A percentile compares a stretch with the other conserved stretches of the same genome.
Evolutionary conservation across 2,797 vertebrate genomes (phyloP).

Genomic region (Hirundo rustica): DNA sequence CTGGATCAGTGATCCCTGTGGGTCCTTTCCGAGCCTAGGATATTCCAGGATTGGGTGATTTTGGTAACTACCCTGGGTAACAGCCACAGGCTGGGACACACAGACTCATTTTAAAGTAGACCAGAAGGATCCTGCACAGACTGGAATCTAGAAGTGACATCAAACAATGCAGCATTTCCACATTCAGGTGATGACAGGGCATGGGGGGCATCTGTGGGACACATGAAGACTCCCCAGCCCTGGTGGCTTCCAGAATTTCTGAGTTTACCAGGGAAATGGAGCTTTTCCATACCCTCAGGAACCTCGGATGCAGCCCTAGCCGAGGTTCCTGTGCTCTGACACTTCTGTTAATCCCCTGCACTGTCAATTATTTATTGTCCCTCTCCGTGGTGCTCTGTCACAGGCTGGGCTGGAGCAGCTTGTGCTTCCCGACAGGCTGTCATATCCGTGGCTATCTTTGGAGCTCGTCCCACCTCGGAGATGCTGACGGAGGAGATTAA

Average conservation of each 20-base stretch:
- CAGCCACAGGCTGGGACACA: neutral
- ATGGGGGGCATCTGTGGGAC: rapidly evolving
- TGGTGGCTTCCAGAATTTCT: neutral
- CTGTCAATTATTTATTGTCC: conserved; percentile 4
- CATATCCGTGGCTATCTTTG: neutral
- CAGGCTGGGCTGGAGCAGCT: neutral
- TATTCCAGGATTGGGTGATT: neutral
- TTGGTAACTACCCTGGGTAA: neutral
- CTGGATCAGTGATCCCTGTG: rapidly evolving
- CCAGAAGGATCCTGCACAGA: neutral
- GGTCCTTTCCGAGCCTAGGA: rapidly evolving
- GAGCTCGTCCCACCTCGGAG: neutral
- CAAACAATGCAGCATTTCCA: neutral
- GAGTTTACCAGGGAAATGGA: rapidly evolving
- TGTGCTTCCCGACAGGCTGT: conserved; percentile 24
- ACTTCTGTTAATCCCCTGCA: neutral
- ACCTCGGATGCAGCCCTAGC: neutral
- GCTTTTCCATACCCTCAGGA: neutral
- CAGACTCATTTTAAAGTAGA: neutral
- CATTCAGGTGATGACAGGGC: neutral
- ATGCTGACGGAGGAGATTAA: neutral
- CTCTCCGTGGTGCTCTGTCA: neutral
- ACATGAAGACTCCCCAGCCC: neutral
- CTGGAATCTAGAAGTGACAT: neutral
- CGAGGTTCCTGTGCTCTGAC: neutral